Evolutionary conservation across 2,797 vertebrate species (phyloP).

Genomic region (Stomatorhinus walkeri): DNA sequence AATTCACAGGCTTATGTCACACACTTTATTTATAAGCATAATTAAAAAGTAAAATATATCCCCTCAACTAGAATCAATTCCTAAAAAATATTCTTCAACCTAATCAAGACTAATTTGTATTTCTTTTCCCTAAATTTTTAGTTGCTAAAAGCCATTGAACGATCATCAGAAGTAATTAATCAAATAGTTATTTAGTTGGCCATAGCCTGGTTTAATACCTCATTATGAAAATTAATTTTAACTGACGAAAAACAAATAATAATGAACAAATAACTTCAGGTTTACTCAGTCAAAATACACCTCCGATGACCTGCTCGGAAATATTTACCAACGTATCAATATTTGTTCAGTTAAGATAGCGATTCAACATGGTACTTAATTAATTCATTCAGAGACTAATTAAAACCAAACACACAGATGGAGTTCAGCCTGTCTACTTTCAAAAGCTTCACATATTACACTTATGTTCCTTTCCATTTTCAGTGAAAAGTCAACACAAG

Average conservation of each 20-base stretch:
- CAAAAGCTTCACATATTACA: neutral
- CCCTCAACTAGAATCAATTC: neutral
- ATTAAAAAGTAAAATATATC: neutral
- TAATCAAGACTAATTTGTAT: neutral
- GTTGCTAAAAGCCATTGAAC: neutral
- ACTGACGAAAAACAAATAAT: neutral
- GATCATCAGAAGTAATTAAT: neutral
- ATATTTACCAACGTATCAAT: neutral
- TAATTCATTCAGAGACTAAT: neutral
- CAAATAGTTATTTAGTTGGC: neutral
- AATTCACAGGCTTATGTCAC: neutral
- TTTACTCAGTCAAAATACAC: neutral
- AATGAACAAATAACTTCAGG: slow-evolving; percentile 2
- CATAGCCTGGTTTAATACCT: neutral
- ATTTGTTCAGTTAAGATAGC: neutral
- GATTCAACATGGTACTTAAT: neutral
- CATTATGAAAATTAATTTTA: neutral
- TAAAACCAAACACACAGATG: neutral
- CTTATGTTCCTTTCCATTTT: neutral
- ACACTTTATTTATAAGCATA: neutral
- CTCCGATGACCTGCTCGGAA: neutral
- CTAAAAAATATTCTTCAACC: neutral
- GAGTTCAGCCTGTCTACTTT: neutral
- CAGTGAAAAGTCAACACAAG: neutral
- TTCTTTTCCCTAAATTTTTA: neutral